These are phyloP conservation scores for Trachelus troglodyta DNA, from an alignment of 2,888 invertebrate genomes.

Conservation along the genomic window DNA sequence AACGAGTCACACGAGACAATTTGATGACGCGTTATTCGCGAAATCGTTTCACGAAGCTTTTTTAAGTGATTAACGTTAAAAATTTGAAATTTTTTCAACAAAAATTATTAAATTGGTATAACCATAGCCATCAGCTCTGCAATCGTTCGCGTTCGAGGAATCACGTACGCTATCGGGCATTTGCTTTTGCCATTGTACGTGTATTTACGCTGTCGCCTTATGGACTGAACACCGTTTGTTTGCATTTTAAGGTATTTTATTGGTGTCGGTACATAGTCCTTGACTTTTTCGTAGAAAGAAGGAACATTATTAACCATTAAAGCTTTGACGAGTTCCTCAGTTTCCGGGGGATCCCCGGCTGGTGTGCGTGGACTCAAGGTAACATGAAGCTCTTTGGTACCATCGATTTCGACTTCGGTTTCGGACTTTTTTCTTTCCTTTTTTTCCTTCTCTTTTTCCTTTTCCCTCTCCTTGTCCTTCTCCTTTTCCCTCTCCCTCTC, in stretches of 20 bases:
- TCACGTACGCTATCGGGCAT: no score
- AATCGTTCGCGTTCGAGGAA: no score
- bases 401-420: constrained; percentile 73
- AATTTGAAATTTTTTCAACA: no score
- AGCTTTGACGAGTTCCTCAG: constrained; percentile 90
- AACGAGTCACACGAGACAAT: no score
- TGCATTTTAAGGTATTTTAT: neutral
- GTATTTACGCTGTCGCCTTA: neutral
- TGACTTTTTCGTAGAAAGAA: constrained; percentile 17
- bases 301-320: constrained; percentile 65
- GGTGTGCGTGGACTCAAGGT: constrained; percentile 84
- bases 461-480: constrained; percentile 29
- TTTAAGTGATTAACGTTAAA: no score
- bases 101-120: no score
- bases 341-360: constrained; percentile 89
- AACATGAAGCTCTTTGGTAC: constrained; percentile 80
- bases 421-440: constrained; percentile 69
- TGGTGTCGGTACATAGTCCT: constrained; percentile 41
- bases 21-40: no score
- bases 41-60: no score
- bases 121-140: no score
- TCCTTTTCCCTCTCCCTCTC: no score
- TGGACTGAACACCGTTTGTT: constrained; percentile 4
- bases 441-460: constrained; percentile 59
- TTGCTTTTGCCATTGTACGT: no score